Evolutionary conservation across 2,797 vertebrate species (phyloP).

Genomic region (Alectoris magna): DNA sequence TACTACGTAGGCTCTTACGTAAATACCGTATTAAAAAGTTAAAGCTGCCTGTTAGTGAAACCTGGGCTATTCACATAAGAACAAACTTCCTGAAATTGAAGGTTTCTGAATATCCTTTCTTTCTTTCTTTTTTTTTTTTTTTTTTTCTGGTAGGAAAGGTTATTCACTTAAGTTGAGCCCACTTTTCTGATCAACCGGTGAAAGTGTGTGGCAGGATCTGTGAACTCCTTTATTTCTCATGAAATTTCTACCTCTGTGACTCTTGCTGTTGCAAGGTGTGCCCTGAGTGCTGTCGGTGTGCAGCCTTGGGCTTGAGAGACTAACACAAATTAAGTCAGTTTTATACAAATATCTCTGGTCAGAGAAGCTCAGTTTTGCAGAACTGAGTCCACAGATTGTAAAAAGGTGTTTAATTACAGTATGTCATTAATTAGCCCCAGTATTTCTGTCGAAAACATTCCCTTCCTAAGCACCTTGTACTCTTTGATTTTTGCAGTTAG

Average conservation of each 20-base stretch:
- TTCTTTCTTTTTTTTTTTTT: background rate
- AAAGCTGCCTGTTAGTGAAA: background rate
- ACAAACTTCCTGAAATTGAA: background rate
- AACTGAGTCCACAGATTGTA: constrained; percentile 13
- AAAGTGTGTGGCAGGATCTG: background rate
- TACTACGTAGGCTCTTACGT: background rate
- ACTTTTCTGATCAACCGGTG: background rate
- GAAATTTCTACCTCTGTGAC: background rate
- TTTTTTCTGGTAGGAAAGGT: background rate
- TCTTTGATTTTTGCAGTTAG: background rate
- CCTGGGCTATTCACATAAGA: background rate
- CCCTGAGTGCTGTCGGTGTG: constrained; percentile 7
- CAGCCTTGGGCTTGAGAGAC: constrained; percentile 50
- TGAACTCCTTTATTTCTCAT: constrained; percentile 9
- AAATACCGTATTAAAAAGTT: background rate
- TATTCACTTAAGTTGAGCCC: background rate
- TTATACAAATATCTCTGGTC: constrained; percentile 51
- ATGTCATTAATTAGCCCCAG: constrained; percentile 24
- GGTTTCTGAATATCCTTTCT: background rate
- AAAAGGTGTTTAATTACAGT: constrained; percentile 58
- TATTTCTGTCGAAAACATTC: constrained; percentile 30
- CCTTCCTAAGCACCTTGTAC: background rate
- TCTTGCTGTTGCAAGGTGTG: background rate
- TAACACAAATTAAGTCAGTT: constrained; percentile 42
- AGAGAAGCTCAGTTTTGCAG: constrained; percentile 42